These are phyloP conservation scores for Baronia brevicornis DNA, from an alignment of 2,888 invertebrate species.

Conservation along the genomic window DNA sequence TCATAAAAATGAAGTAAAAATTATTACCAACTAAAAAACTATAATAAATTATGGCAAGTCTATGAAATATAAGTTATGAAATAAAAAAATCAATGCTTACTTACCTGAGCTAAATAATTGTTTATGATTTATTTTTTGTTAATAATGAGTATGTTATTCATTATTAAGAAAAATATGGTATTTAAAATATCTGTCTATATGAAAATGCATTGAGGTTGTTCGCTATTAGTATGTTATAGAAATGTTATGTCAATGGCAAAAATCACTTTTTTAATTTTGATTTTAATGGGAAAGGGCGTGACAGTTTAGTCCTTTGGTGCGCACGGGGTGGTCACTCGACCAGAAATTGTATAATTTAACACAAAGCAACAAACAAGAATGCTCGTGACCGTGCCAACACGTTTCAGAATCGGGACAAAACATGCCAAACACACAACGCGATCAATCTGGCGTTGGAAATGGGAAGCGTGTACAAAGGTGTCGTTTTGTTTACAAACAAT, in stretches of 20 bases:
- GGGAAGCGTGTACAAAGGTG: conserved; percentile 47
- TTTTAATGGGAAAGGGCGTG: conserved; percentile 40
- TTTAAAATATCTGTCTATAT: no score
- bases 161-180: conserved; percentile 10
- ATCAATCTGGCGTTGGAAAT: conserved; percentile 48
- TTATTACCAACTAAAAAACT: no score
- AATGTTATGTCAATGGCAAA: conserved; percentile 19
- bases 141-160: no score
- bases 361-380: conserved; percentile 59
- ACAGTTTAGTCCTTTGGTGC: conserved; percentile 22
- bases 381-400: conserved; percentile 52
- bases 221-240: not conserved
- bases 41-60: no score
- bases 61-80: no score
- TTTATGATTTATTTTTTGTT: no score
- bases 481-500: no score
- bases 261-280: conserved; percentile 31
- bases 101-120: no score
- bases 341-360: conserved; percentile 65
- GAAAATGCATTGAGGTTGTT: no score
- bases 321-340: conserved; percentile 43
- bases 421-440: conserved; percentile 62
- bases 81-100: no score
- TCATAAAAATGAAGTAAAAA: no score
- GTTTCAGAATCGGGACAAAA: conserved; percentile 60